phyloP scores from a whole-genome alignment of 2,888 invertebrate species.

The Drosophila neonasuta region DNA sequence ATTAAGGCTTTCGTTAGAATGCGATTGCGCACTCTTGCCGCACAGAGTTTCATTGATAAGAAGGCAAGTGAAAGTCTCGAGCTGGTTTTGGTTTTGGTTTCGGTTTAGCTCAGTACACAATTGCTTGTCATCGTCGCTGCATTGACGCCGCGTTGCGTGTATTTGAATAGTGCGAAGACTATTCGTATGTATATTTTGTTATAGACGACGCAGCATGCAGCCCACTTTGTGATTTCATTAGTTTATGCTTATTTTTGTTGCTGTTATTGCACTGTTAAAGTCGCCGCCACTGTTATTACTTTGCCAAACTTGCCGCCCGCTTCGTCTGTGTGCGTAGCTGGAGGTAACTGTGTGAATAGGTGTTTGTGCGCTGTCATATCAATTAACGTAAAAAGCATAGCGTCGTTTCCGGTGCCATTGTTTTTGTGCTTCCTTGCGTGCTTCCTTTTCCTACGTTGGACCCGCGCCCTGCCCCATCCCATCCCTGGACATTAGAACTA shows the following conservation, averaged over 20 bases:
- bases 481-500: background rate
- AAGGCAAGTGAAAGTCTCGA: conserved; percentile 57
- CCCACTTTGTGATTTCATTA: conserved; percentile 46
- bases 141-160: conserved; percentile 41
- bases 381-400: conserved; percentile 60
- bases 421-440: conserved; percentile 65
- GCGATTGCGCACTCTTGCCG: conserved; percentile 51
- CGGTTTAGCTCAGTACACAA: conserved; percentile 48
- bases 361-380: conserved; percentile 43
- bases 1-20: conserved; percentile 16
- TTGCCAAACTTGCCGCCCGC: conserved; percentile 37
- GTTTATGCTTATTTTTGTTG: conserved; percentile 43
- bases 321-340: conserved; percentile 18
- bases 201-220: conserved; percentile 36
- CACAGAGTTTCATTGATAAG: conserved; percentile 67
- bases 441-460: conserved; percentile 39
- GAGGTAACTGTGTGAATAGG: conserved; percentile 9
- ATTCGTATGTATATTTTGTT: conserved; percentile 33
- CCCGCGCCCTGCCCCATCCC: conserved; percentile 2
- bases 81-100: background rate
- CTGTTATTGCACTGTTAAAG: background rate
- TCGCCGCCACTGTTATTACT: background rate
- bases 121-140: conserved; percentile 39
- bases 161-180: conserved; percentile 40
- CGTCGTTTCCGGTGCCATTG: conserved; percentile 62